Percentiles rank a stretch among this genome's conserved stretches.
phyloP scores from a whole-genome alignment of 2,888 invertebrate species.

The Callyntrura sp. region DNA sequence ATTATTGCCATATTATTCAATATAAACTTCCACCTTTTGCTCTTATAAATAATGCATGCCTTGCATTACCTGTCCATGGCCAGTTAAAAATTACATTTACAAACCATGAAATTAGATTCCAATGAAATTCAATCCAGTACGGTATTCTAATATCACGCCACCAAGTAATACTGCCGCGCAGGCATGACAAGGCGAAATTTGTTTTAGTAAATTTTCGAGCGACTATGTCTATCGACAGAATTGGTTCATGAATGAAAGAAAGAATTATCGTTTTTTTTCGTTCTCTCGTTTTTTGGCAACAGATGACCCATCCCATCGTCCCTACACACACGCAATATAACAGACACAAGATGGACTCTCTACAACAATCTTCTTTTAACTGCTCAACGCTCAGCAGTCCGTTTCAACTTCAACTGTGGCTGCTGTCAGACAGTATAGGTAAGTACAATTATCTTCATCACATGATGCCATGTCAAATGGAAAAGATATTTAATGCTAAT shows the following conservation, averaged over 20 bases:
- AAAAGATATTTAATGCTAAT: slow-evolving; percentile 75
- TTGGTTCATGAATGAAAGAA: slow-evolving; percentile 63
- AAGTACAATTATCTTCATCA: slow-evolving; percentile 64
- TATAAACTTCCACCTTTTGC: background rate
- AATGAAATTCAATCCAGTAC: slow-evolving; percentile 38
- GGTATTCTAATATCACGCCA: background rate
- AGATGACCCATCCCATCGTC: slow-evolving; percentile 59
- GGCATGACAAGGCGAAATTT: background rate
- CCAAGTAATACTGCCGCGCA: slow-evolving; percentile 7
- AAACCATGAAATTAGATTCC: slow-evolving; percentile 23
- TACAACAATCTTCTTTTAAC: slow-evolving; percentile 28
- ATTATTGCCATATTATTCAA: slow-evolving; percentile 48
- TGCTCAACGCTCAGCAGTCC: slow-evolving; percentile 24
- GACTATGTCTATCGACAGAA: slow-evolving; percentile 68
- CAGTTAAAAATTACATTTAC: background rate
- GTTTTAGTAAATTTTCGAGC: background rate
- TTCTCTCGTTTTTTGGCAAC: slow-evolving; percentile 70
- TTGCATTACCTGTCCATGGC: background rate
- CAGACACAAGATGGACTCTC: background rate
- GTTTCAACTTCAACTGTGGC: background rate
- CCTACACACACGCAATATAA: background rate
- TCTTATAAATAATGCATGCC: slow-evolving; percentile 69
- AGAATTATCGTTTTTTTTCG: slow-evolving; percentile 30
- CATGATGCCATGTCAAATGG: slow-evolving; percentile 61
- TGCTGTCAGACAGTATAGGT: slow-evolving; percentile 26